These are phyloP conservation scores for Helicolenus hilgendorfi DNA, from an alignment of 2,797 vertebrate species.

Conservation along the genomic window DNA sequence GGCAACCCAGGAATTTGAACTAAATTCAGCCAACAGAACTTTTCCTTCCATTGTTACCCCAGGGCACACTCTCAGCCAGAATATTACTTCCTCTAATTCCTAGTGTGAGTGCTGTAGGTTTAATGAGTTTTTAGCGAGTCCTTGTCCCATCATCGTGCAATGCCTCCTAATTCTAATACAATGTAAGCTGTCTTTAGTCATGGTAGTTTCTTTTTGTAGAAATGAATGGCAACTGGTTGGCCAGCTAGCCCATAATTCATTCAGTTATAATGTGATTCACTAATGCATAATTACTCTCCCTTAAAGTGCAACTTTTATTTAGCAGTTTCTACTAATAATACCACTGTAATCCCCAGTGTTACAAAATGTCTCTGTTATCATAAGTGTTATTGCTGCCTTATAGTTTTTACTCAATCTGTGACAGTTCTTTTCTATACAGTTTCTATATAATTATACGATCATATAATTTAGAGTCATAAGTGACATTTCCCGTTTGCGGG, in stretches of 20 bases:
- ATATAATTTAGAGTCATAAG: neutral
- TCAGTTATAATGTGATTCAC: constrained; percentile 27
- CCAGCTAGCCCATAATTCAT: constrained; percentile 5
- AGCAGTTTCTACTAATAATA: neutral
- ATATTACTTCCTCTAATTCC: constrained; percentile 18
- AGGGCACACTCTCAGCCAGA: constrained; percentile 4
- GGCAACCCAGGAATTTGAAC: neutral
- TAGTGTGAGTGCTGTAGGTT: neutral
- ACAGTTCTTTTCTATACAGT: neutral
- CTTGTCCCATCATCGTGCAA: constrained; percentile 17
- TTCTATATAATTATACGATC: neutral
- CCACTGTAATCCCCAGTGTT: constrained; percentile 4
- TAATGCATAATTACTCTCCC: constrained; percentile 13
- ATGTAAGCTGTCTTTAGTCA: constrained; percentile 43
- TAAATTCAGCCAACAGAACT: neutral
- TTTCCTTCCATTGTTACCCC: constrained; percentile 11
- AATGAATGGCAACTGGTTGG: constrained; percentile 28
- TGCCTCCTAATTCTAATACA: constrained; percentile 47
- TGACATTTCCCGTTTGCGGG: constrained; percentile 6
- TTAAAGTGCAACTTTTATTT: constrained; percentile 4
- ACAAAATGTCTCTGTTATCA: neutral
- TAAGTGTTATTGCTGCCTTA: neutral
- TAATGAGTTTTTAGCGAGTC: constrained; percentile 35
- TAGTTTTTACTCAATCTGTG: neutral
- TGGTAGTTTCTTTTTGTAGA: constrained; percentile 36